Evolutionary conservation across 2,113 vertebrate species (phyloP).

Genomic region (Ifrita kowaldi): DNA sequence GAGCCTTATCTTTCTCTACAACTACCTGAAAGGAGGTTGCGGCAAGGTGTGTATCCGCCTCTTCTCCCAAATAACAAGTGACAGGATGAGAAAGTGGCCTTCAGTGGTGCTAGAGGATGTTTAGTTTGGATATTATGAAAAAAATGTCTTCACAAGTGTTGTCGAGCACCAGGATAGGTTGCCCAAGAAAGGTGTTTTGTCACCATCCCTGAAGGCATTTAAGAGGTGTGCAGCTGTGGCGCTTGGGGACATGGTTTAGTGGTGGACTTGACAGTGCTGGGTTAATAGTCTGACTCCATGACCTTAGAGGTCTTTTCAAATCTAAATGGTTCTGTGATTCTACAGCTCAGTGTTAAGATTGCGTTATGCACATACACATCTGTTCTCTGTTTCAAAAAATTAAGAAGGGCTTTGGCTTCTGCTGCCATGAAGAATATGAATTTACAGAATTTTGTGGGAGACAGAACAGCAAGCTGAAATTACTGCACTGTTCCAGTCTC

Average conservation of each 20-base stretch:
- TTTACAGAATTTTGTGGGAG: neutral
- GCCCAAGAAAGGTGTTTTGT: neutral
- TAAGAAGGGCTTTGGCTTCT: neutral
- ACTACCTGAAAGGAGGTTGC: neutral
- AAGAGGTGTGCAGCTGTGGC: neutral
- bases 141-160: neutral
- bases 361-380: fast-evolving
- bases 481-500: neutral
- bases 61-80: neutral
- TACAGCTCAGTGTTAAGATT: neutral
- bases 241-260: neutral
- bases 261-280: neutral
- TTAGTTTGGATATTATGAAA: neutral
- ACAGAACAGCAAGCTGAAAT: neutral
- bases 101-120: neutral
- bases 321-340: neutral
- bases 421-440: neutral
- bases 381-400: neutral
- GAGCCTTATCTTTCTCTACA: neutral
- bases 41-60: neutral
- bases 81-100: neutral
- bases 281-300: too few species aligned
- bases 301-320: neutral
- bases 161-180: neutral
- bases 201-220: neutral